These are phyloP conservation scores for Rutpela maculata DNA, from an alignment of 2,888 invertebrate species.

Conservation along the genomic window DNA sequence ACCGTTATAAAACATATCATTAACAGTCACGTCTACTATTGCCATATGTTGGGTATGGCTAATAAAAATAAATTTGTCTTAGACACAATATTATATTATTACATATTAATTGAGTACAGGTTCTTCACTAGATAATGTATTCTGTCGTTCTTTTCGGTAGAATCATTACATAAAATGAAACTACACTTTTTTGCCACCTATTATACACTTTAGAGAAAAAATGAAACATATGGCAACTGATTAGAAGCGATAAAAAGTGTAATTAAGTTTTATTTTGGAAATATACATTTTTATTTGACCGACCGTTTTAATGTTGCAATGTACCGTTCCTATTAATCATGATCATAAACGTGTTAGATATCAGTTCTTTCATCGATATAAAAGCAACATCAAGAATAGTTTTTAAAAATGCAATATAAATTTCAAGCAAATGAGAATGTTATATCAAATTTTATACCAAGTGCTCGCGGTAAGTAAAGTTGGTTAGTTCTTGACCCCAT, in stretches of 20 bases:
- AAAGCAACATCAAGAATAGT: no score
- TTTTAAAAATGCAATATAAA: no score
- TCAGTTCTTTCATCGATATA: no score
- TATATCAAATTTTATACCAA: no score
- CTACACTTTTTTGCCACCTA: neutral
- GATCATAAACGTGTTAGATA: neutral
- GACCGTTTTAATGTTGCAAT: neutral
- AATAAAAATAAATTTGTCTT: neutral
- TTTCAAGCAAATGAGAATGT: no score
- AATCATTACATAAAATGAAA: conserved; percentile 3
- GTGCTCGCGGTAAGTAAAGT: no score
- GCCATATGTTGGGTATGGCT: neutral
- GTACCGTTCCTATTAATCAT: neutral
- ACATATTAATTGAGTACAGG: neutral
- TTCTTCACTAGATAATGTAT: neutral
- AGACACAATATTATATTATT: neutral
- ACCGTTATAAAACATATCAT: neutral
- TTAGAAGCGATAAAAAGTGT: neutral
- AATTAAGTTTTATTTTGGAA: neutral
- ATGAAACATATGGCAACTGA: neutral
- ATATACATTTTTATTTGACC: neutral
- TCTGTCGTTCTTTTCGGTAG: neutral
- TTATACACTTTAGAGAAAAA: neutral
- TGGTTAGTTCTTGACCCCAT: no score
- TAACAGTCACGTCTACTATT: neutral